Evolutionary conservation across 1,140 invertebrate species (phyloP), one percentile per base, ranked within the genome.

Genomic region (Brachionus rubens): DNA sequence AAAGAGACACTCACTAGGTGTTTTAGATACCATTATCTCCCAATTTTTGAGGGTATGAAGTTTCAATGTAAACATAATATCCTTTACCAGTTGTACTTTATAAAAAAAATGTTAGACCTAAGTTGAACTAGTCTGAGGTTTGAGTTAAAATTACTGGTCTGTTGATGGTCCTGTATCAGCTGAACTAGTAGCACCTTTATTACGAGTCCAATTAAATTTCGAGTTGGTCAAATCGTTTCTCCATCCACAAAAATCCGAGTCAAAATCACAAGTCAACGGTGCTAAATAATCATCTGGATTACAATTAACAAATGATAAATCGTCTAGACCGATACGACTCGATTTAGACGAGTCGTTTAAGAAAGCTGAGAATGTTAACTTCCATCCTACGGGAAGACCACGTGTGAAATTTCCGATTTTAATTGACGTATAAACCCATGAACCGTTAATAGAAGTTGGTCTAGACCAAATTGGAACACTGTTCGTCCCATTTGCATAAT

Each of bases 51-150:
- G 82, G 81, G 62, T 54, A 4, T 43, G 81, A 82, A 2, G 81
- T 77, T 56, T 84, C 83, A 26, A 82, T 82, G 68, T 81, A 83
- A 30, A 81, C 75, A 76, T 83, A 83, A 59, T 80, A 82, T 9
- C 80, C 81, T 16, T 9, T 16, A 21, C 72, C 72, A n/a, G 33
- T 56, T 43, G 72, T 75, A 47, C 68, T 72, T 16, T 12, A 70
- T 19, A n/a, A 9, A n/a, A 3, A 24, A 47, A 50, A 50, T 47
- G 30, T 47, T 47, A 1, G 28, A 28, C 7, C 7, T 10, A 33
- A 28, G 5, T 19, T 14, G n/a, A n/a, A n/a, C n/a, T n/a, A n/a
- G n/a, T n/a, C n/a, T n/a, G n/a, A n/a, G n/a, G n/a, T n/a, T n/a
- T n/a, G n/a, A n/a, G n/a, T n/a, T n/a, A n/a, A n/a, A n/a, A n/a